Evolutionary conservation across 2,888 invertebrate genomes (phyloP), one percentile per base, ranked within the genome.

Genomic region (Cataglyphis altisquamis): DNA sequence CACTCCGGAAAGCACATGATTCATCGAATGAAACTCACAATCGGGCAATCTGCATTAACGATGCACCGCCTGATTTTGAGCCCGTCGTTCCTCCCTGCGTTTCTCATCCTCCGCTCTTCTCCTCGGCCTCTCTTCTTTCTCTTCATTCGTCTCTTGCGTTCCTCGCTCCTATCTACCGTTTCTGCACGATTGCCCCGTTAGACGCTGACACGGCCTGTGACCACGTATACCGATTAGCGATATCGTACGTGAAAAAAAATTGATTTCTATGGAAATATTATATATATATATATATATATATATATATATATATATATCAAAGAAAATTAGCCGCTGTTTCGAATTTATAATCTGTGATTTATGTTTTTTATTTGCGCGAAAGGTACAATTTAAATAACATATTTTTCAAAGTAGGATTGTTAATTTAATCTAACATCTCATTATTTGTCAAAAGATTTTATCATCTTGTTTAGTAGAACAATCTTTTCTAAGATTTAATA

Each of bases 1-100:
- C 91, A 91, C 89, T 88, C 91, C 88, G 91, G 90, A 87, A 91
- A 90, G 85, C 86, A 86, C 85, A 88, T 91, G 92, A 92, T 86
- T 91, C 91, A 92, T 90, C 88, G 74, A 84, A 70, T 48, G 63
- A 84, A 75, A 60, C 83, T 70, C 62, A 84, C 83, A 87, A 82
- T 86, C 87, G 75, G 68, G 21, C 85, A 83, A 89, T 89, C 88
- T 90, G 86, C 90, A 86, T 90, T 89, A 86, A 88, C 89, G 63
- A 86, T 83, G 78, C 72, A 52, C 78, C 29, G 77, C 67, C 81
- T 74, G 87, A 84, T 87, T 84, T 82, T 63, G 80, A 78, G 74
- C 32, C 64, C 73, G 45, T 73, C 68, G 84, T 81, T 84, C 45
- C 55, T 64, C 62, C 45, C 41, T 72, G 29, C 45, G 25, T 55